Conservation (phyloP, 2,113 vertebrate species). For the Tonatia bakeri region DNA sequence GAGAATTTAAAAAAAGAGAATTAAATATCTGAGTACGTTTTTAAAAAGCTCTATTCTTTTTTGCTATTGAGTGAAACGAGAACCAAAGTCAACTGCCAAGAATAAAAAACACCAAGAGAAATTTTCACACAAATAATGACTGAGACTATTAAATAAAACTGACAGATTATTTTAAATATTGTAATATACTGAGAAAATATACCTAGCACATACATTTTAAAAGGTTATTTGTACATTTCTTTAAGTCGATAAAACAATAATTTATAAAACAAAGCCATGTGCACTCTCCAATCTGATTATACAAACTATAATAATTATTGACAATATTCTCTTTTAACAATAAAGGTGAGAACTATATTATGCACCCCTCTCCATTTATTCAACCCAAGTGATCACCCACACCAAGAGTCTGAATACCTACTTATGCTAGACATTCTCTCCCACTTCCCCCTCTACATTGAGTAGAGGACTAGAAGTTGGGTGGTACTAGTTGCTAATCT, state of each 20-base stretch:
- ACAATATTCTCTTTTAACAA: not conserved
- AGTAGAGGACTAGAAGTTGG: not conserved
- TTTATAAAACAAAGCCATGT: constrained; percentile 5
- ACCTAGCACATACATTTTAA: not conserved
- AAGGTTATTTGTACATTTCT: not conserved
- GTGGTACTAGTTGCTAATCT: not conserved
- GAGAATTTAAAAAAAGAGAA: not conserved
- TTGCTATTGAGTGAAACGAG: not conserved
- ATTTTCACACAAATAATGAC: not conserved
- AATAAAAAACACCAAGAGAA: constrained; percentile 27
- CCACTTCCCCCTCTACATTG: not conserved
- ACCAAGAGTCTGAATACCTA: not conserved
- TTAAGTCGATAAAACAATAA: not conserved
- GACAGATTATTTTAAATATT: constrained; percentile 14
- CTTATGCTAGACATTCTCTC: not conserved
- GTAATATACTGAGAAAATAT: constrained; percentile 7
- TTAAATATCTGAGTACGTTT: not conserved
- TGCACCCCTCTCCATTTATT: not conserved
- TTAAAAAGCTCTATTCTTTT: not conserved
- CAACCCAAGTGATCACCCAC: not conserved
- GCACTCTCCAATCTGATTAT: not conserved
- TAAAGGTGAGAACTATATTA: not conserved
- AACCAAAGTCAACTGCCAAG: not conserved
- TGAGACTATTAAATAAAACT: not conserved
- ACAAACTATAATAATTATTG: not conserved